phyloP scores from a whole-genome alignment of 2,797 vertebrate species.

The Pteronotus mesoamericanus region DNA sequence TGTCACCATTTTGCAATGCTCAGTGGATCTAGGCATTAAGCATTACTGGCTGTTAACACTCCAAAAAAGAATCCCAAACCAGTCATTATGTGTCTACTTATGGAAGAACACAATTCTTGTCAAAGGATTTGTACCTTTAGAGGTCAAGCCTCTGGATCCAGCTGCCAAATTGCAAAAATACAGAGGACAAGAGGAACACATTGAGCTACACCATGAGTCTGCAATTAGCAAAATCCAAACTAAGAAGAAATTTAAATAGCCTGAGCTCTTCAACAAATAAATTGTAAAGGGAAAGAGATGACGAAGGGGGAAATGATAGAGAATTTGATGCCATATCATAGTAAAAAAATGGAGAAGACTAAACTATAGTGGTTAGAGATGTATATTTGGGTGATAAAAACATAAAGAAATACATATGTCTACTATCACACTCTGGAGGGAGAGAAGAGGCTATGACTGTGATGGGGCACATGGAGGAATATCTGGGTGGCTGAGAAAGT shows the following conservation, averaged over 20 bases:
- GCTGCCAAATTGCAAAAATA: neutral
- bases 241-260: neutral
- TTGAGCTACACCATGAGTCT: neutral
- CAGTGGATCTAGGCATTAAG: neutral
- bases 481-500: neutral
- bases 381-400: neutral
- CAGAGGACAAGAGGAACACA: neutral
- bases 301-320: neutral
- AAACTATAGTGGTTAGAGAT: neutral
- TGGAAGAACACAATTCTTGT: slow-evolving; percentile 1
- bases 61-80: neutral
- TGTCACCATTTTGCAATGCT: neutral
- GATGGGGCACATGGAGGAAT: neutral
- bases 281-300: neutral
- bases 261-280: neutral
- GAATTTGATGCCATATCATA: neutral
- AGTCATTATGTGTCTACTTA: neutral
- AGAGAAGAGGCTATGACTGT: neutral
- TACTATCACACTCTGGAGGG: neutral
- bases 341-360: neutral
- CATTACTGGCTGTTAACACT: neutral
- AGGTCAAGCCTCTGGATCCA: neutral
- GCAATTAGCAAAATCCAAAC: neutral
- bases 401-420: neutral
- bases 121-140: neutral